Evolutionary conservation across 1,140 invertebrate genomes (phyloP).

Genomic region (Bombus huntii): DNA sequence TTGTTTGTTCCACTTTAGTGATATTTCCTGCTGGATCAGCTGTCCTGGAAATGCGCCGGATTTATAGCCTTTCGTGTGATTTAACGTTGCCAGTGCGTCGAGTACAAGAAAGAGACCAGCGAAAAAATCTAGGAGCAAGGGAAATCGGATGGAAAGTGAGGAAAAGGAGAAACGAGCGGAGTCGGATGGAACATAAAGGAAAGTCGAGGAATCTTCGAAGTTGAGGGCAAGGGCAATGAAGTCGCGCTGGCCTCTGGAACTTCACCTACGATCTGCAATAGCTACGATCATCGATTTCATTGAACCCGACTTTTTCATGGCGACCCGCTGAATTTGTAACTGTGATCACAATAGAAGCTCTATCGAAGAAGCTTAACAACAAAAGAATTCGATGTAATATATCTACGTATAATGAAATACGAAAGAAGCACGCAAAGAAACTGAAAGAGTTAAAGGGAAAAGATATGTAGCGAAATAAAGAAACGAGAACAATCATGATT

Average conservation of each 20-base stretch:
- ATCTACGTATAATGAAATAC: not conserved
- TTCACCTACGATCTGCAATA: not conserved
- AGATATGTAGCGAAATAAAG: too few relatives aligned
- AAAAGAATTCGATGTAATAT: not conserved
- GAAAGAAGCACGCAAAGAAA: not conserved
- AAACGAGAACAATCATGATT: too few relatives aligned
- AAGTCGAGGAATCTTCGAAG: constrained; percentile 16
- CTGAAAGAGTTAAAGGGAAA: too few relatives aligned
- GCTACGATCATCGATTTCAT: constrained; percentile 21
- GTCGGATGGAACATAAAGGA: not conserved
- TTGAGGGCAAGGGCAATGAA: constrained; percentile 24
- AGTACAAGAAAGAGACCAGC: constrained; percentile 24
- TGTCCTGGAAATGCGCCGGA: constrained; percentile 49
- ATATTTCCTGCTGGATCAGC: constrained; percentile 60
- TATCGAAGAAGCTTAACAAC: not conserved
- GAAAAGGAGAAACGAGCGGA: not conserved
- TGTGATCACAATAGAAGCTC: not conserved
- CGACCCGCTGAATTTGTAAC: constrained; percentile 40
- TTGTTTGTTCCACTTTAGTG: constrained; percentile 57
- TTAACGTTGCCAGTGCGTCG: constrained; percentile 41
- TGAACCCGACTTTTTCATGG: constrained; percentile 49
- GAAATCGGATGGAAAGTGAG: not conserved
- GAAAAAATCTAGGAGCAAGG: not conserved
- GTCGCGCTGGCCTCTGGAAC: constrained; percentile 31
- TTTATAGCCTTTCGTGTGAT: constrained; percentile 59